Conservation (phyloP, 1,140 invertebrate species). For the Gonatopus flavifemur region DNA sequence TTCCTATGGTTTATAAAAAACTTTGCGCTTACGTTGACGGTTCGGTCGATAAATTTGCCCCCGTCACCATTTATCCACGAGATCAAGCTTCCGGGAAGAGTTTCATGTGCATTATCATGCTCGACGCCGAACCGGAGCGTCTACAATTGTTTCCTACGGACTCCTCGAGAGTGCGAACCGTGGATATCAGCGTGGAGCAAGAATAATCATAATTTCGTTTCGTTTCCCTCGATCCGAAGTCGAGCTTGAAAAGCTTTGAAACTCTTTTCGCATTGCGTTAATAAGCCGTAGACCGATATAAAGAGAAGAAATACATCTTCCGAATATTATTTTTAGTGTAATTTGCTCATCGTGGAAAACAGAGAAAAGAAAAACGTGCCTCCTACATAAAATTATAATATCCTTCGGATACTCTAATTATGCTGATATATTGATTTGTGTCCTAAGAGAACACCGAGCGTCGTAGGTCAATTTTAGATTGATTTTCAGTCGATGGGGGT, state of each 20-base stretch:
- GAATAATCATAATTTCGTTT: no score
- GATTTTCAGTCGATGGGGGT: no score
- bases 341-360: neutral
- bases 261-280: neutral
- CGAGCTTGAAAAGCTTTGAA: neutral
- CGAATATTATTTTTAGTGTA: neutral
- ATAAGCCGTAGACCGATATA: neutral
- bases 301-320: neutral
- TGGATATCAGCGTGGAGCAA: slow-evolving; percentile 64
- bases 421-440: no score
- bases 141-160: slow-evolving; percentile 66
- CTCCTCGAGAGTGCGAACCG: slow-evolving; percentile 65
- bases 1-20: slow-evolving; percentile 82
- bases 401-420: no score
- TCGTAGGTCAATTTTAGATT: no score
- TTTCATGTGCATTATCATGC: slow-evolving; percentile 92
- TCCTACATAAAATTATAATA: slow-evolving; percentile 3
- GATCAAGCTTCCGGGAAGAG: slow-evolving; percentile 77
- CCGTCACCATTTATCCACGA: slow-evolving; percentile 83
- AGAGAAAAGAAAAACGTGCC: neutral
- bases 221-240: neutral
- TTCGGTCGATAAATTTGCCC: slow-evolving; percentile 78
- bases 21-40: slow-evolving; percentile 81
- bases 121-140: slow-evolving; percentile 73
- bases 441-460: no score